A percentile compares a stretch with the other conserved stretches of the same genome.
These are phyloP conservation scores for Phylloscopus whistleri DNA, from an alignment of 2,113 vertebrate genomes.

Conservation along the genomic window DNA sequence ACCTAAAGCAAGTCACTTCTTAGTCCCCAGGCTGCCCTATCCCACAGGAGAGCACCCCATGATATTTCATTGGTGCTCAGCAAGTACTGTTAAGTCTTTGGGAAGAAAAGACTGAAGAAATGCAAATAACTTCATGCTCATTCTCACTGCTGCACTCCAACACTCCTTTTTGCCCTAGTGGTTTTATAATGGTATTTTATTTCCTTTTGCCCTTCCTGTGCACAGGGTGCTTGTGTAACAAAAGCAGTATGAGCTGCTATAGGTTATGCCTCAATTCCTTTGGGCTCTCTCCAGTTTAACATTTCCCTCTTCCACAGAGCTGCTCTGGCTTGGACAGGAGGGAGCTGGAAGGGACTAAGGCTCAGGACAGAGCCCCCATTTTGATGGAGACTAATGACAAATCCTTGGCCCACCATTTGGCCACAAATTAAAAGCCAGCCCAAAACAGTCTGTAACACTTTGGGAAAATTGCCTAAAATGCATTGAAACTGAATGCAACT, in stretches of 20 bases:
- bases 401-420: not conserved
- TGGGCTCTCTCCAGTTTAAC: not conserved
- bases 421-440: not conserved
- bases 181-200: not conserved
- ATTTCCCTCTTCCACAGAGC: not conserved
- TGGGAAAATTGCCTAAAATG: not conserved
- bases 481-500: not conserved
- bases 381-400: not conserved
- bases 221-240: not conserved
- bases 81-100: not conserved
- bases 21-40: not conserved
- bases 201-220: not conserved
- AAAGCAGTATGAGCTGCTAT: not conserved
- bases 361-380: not conserved
- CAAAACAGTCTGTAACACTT: not conserved
- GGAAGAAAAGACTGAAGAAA: not conserved
- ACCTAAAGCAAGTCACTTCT: not conserved
- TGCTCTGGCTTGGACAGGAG: not conserved
- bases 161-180: not conserved
- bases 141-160: not conserved
- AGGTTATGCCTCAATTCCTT: not conserved
- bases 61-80: not conserved
- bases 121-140: not conserved
- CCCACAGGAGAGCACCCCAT: not conserved
- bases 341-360: not conserved